Conservation (phyloP, 2,888 invertebrate genomes). For the Achlya flavicornis region DNA sequence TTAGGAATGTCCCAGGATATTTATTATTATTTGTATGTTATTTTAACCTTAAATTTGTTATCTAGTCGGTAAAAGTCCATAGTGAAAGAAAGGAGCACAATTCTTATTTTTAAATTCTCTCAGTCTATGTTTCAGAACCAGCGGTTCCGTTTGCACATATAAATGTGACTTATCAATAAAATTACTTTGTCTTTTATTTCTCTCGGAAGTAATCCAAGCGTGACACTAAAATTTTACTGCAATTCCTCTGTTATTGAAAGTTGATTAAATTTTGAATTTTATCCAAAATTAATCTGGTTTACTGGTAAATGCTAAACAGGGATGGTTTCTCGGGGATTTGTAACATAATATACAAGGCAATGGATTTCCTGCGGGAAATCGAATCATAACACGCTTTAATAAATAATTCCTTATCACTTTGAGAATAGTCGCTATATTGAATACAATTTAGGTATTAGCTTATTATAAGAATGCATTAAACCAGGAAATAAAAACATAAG, state of each 20-base stretch:
- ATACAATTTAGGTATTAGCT: too few species aligned
- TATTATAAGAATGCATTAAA: too few species aligned
- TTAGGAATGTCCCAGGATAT: too few species aligned
- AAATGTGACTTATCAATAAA: too few species aligned
- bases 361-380: neutral
- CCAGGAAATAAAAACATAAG: too few species aligned
- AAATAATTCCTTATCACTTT: neutral
- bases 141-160: too few species aligned
- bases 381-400: neutral
- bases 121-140: too few species aligned
- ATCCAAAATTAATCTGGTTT: neutral
- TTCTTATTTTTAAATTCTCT: too few species aligned
- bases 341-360: neutral
- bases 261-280: constrained; percentile 1
- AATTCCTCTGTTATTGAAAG: neutral
- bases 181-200: neutral
- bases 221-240: neutral
- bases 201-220: neutral
- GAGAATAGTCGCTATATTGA: neutral
- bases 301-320: neutral
- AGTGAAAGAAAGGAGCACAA: too few species aligned
- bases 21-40: too few species aligned
- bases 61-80: too few species aligned
- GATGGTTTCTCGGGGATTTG: neutral
- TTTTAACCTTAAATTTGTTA: too few species aligned